Percentiles rank a stretch among this genome's conserved stretches.
These are phyloP conservation scores for Turritopsis dohrnii DNA, from an alignment of 30 jellyfish, hydroid and myxozoan genomes.

Conservation along the genomic window DNA sequence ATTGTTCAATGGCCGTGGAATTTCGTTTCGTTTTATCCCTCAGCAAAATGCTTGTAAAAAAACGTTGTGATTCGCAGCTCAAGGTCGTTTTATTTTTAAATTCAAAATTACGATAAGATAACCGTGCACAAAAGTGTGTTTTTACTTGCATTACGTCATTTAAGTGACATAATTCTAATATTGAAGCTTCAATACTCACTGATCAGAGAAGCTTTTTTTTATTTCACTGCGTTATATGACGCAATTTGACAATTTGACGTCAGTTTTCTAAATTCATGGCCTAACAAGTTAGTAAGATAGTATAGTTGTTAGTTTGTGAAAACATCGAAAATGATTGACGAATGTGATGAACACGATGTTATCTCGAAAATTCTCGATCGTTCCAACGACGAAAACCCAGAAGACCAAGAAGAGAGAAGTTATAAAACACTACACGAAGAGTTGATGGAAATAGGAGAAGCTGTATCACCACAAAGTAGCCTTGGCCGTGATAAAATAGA, in stretches of 20 bases:
- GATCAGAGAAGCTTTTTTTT: too few species aligned
- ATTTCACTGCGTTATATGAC: too few species aligned
- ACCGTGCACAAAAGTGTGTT: too few species aligned
- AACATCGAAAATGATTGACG: neutral
- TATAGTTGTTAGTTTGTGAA: neutral
- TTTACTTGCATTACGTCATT: too few species aligned
- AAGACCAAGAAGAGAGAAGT: neutral
- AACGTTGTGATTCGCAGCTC: too few species aligned
- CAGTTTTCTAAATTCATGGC: neutral
- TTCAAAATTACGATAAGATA: too few species aligned
- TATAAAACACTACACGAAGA: neutral
- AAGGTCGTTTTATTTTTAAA: too few species aligned
- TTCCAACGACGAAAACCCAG: neutral
- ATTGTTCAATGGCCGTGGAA: too few species aligned
- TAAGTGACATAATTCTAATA: too few species aligned
- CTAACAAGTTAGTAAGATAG: neutral
- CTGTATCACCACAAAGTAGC: neutral
- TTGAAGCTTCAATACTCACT: too few species aligned
- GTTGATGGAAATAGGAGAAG: neutral
- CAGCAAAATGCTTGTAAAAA: too few species aligned
- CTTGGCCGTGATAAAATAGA: neutral
- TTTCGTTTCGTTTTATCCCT: too few species aligned
- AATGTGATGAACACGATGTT: slow-evolving; percentile 4
- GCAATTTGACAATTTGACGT: neutral
- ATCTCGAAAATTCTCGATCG: slow-evolving; percentile 1